These are phyloP conservation scores for Leptinotarsa juncta DNA, from an alignment of 2,888 invertebrate genomes.

Conservation along the genomic window DNA sequence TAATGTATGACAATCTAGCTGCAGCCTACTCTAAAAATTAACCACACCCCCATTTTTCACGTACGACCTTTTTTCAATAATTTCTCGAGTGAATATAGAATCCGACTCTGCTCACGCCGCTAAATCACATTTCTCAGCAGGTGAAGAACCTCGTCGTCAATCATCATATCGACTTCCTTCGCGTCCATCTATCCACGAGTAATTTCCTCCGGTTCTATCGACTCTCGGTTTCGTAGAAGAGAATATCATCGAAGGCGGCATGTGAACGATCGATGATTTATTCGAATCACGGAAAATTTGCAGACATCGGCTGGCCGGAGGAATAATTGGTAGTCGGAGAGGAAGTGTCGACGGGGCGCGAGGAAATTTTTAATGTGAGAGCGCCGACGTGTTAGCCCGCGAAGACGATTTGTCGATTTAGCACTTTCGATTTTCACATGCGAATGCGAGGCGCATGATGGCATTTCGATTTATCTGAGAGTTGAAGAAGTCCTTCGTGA, in stretches of 20 bases:
- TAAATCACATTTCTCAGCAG: not conserved
- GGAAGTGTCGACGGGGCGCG: constrained; percentile 13
- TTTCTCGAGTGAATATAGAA: too few relatives aligned
- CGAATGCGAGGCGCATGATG: not conserved
- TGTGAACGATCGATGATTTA: constrained; percentile 9
- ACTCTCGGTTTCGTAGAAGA: constrained; percentile 12
- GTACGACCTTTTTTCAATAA: too few relatives aligned
- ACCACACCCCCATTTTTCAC: too few relatives aligned
- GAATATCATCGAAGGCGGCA: not conserved
- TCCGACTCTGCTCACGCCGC: not conserved
- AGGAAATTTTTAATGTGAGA: constrained; percentile 1
- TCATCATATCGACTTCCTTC: constrained; percentile 18
- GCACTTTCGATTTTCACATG: constrained; percentile 18
- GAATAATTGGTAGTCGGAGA: constrained; percentile 14
- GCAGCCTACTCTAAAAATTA: too few relatives aligned
- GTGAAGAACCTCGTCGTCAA: constrained; percentile 15
- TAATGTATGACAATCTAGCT: too few relatives aligned
- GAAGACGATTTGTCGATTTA: not conserved
- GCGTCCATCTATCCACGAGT: not conserved
- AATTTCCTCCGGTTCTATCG: constrained; percentile 5
- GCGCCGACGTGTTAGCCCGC: not conserved
- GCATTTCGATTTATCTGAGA: not conserved
- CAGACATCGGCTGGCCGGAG: constrained; percentile 10
- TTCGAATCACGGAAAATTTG: constrained; percentile 15
- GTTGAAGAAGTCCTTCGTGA: not conserved